Evolutionary conservation across 2,797 vertebrate species (phyloP), one percentile per base, ranked within the genome.

Genomic region (Mallotus villosus): DNA sequence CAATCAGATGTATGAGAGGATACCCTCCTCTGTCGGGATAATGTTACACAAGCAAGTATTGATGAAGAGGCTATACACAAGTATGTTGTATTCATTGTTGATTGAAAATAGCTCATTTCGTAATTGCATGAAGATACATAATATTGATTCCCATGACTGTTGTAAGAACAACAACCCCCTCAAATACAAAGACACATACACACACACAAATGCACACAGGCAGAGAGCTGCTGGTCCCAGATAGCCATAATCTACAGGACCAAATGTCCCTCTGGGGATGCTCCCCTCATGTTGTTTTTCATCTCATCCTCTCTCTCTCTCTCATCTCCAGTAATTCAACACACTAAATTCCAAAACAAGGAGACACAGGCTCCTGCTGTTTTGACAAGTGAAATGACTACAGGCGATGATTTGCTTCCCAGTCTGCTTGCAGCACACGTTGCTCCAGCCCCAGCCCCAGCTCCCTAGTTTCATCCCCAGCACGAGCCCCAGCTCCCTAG

Each of bases 371-470:
- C 71, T 51, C 83, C 74, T 68, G 82, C 84, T 89, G 88, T 90
- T 91, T 87, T 90, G 89, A 93, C 89, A 90, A 87, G 86, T 90
- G 88, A 86, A 92, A 93, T 90, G 88, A 90, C 86, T 89, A 80
- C 82, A 78, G 88, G 91, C 86, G 59, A 82, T 82, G 80, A 86
- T 86, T 82, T 81, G 84, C 84, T 82, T 85, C 86, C 81, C 82
- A 81, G 81, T 90, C 90, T 86, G 86, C 82, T 88, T 79, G 85
- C 90, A 82, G 80, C 80, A 70, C 89, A 88, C 86, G 83, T 88
- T 71, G 78, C 73, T 6, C 32, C 32, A 34, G 32, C 32, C 32
- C 37, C 37, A 12, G 37, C 37, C 37, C 37, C 37, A 12, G 37
- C 37, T 67, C 82, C 11, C 37, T 1, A 41, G 37, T 12, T 7